phyloP scores from a whole-genome alignment of 1,140 invertebrate species.

The Dendroctonus ponderosae region DNA sequence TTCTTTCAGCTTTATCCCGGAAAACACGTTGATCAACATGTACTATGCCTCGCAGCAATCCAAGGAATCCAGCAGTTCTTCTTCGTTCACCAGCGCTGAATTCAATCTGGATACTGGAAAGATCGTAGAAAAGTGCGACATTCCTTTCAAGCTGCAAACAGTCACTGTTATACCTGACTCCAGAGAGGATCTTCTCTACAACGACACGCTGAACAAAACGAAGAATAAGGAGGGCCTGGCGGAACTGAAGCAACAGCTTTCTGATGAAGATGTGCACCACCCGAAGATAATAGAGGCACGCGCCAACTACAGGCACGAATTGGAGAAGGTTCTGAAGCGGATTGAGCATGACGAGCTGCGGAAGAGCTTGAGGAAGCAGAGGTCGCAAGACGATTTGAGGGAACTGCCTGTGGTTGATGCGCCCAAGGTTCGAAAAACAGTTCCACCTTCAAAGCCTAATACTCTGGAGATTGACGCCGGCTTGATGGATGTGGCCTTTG shows the following conservation, averaged over 20 bases:
- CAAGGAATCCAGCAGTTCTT: constrained; percentile 1
- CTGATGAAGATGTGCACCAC: constrained; percentile 12
- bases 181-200: constrained; percentile 28
- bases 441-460: too few species aligned
- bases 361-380: constrained; percentile 12
- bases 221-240: constrained; percentile 17
- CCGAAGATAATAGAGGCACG: constrained; percentile 17
- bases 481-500: neutral
- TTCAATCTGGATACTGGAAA: constrained; percentile 32
- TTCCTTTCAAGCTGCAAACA: neutral
- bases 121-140: constrained; percentile 9
- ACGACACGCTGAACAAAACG: constrained; percentile 21
- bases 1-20: constrained; percentile 28
- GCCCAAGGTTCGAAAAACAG: too few species aligned
- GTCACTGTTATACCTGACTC: neutral
- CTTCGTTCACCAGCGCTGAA: constrained; percentile 35
- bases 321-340: constrained; percentile 11
- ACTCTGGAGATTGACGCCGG: too few species aligned
- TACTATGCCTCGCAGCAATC: constrained; percentile 3
- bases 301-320: constrained; percentile 8
- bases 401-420: too few species aligned
- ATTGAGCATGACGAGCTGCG: constrained; percentile 16
- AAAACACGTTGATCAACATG: constrained; percentile 19
- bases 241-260: constrained; percentile 14
- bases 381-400: neutral